phyloP scores from a whole-genome alignment of 2,797 vertebrate species.

The Pipistrellus kuhlii region DNA sequence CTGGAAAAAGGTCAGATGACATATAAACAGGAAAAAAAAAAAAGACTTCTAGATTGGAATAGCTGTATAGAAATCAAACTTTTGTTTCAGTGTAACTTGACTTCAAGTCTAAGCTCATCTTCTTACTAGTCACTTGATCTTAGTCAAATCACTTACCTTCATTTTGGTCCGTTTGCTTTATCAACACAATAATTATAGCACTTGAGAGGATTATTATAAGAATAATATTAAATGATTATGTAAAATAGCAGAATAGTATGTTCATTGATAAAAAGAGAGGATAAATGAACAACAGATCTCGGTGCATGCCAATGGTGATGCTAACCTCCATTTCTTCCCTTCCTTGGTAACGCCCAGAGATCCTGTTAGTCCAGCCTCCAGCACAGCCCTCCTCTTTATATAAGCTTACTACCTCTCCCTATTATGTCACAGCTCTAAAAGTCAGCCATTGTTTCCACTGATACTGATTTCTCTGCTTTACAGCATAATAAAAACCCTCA shows the following conservation, averaged over 20 bases:
- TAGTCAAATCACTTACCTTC: background rate
- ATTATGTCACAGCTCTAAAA: background rate
- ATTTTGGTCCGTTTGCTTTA: background rate
- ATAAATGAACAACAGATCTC: background rate
- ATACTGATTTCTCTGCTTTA: background rate
- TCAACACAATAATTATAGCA: background rate
- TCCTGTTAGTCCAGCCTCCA: fast-evolving
- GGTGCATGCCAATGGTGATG: background rate
- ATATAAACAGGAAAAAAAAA: background rate
- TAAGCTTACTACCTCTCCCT: background rate
- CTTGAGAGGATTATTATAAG: background rate
- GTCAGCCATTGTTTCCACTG: background rate
- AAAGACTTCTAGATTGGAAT: background rate
- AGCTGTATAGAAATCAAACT: background rate
- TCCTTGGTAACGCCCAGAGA: background rate
- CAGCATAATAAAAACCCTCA: background rate
- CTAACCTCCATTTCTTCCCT: background rate
- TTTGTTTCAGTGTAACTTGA: background rate
- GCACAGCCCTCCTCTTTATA: too few relatives aligned
- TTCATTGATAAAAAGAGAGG: background rate
- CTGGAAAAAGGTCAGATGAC: background rate
- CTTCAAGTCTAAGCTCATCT: background rate
- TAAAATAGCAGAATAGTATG: background rate
- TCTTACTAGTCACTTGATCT: background rate
- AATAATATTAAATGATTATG: background rate